A percentile compares a stretch with the other conserved stretches of the same genome.
Evolutionary conservation across 2,888 invertebrate genomes (phyloP).

Genomic region (Criorhina ranunculi): DNA sequence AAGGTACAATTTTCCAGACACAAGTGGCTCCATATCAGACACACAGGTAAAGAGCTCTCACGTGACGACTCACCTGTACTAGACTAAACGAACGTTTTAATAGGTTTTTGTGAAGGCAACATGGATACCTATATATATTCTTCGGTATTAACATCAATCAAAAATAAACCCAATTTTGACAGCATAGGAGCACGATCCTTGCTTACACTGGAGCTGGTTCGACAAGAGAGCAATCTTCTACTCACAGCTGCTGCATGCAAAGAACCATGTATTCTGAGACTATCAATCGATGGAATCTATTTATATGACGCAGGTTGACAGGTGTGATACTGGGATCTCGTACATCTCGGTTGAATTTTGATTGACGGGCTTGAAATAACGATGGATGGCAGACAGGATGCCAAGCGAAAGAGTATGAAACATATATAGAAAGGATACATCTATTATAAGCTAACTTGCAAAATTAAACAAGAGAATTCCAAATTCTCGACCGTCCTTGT

Average conservation of each 20-base stretch:
- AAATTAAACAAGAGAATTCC: too few relatives aligned
- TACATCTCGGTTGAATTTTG: not conserved
- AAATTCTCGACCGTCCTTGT: too few relatives aligned
- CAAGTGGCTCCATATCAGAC: conserved; percentile 8
- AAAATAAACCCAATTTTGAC: conserved; percentile 32
- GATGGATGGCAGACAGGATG: not conserved
- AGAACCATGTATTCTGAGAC: not conserved
- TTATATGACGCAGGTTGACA: not conserved
- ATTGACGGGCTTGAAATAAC: not conserved
- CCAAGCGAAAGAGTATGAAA: not conserved
- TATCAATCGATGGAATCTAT: conserved; percentile 18
- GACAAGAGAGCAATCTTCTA: conserved; percentile 21
- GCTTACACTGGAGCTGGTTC: not conserved
- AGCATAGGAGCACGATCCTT: conserved; percentile 10
- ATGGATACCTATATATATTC: not conserved
- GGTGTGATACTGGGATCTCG: not conserved
- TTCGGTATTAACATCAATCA: conserved; percentile 28
- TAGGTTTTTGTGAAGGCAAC: conserved; percentile 12
- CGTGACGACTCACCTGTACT: conserved; percentile 8
- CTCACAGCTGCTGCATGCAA: not conserved
- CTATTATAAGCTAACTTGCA: too few relatives aligned
- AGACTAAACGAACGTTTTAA: not conserved
- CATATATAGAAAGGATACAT: too few relatives aligned
- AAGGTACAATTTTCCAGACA: not conserved
- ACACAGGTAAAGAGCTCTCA: not conserved